Evolutionary conservation across 1,140 invertebrate species (phyloP).

Genomic region (Vollenhovia emeryi): DNA sequence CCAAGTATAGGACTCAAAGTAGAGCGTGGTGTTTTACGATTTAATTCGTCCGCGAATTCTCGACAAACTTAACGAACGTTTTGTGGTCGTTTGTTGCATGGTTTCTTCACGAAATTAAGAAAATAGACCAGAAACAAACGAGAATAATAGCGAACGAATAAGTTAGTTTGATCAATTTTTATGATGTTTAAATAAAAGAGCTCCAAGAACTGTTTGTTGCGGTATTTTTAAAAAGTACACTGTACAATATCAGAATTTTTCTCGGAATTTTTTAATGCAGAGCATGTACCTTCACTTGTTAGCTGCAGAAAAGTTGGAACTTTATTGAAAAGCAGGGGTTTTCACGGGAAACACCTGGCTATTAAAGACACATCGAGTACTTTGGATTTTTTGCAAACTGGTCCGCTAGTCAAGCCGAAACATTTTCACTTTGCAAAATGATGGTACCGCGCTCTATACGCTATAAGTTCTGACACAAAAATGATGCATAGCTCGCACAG

Average conservation of each 20-base stretch:
- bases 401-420: background rate
- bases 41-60: background rate
- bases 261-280: background rate
- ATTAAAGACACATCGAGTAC: background rate
- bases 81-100: background rate
- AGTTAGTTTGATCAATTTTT: background rate
- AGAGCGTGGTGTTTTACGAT: background rate
- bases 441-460: background rate
- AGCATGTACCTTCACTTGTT: background rate
- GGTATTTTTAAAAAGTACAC: background rate
- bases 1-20: background rate
- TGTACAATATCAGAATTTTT: background rate
- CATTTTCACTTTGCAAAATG: background rate
- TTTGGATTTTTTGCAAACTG: slow-evolving; percentile 1
- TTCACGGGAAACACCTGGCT: background rate
- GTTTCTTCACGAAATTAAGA: background rate
- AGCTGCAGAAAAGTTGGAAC: background rate
- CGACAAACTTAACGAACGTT: slow-evolving; percentile 3
- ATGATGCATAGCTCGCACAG: background rate
- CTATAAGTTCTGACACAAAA: slow-evolving; percentile 14
- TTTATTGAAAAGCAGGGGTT: background rate
- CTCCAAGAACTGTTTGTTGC: background rate
- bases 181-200: background rate
- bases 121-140: background rate
- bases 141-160: background rate